phyloP scores from a whole-genome alignment of 2,888 invertebrate genomes.

The Neoaliturus tenellus region DNA sequence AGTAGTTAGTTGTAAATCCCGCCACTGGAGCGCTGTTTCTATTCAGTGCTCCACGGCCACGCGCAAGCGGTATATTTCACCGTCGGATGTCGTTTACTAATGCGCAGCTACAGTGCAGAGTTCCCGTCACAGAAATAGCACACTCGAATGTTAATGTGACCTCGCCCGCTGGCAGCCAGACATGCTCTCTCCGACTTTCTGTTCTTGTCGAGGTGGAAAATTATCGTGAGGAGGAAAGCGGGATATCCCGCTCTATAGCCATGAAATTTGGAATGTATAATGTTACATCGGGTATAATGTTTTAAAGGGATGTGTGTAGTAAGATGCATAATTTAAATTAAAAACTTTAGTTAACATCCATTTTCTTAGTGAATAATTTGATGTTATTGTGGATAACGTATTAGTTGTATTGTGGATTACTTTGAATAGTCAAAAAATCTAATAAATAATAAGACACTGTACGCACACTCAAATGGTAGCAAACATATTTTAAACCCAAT shows the following conservation, averaged over 20 bases:
- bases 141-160: constrained; percentile 23
- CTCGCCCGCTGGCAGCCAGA: not conserved
- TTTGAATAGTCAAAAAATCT: no score
- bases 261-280: no score
- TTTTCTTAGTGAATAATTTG: no score
- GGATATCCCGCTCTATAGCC: not conserved
- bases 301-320: no score
- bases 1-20: not conserved
- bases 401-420: no score
- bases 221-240: not conserved
- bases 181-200: not conserved
- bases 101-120: not conserved
- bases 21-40: not conserved
- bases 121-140: not conserved
- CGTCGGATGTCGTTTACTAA: not conserved
- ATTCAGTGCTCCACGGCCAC: not conserved
- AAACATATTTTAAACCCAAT: no score
- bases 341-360: no score
- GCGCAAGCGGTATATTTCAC: not conserved
- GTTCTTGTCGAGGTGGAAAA: not conserved
- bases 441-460: no score
- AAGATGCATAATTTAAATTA: no score
- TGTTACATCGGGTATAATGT: no score
- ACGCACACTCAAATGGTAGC: no score
- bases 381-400: no score